Evolutionary conservation across 2,113 vertebrate species (phyloP), one percentile per base, ranked within the genome.

Genomic region (Panurus biarmicus): DNA sequence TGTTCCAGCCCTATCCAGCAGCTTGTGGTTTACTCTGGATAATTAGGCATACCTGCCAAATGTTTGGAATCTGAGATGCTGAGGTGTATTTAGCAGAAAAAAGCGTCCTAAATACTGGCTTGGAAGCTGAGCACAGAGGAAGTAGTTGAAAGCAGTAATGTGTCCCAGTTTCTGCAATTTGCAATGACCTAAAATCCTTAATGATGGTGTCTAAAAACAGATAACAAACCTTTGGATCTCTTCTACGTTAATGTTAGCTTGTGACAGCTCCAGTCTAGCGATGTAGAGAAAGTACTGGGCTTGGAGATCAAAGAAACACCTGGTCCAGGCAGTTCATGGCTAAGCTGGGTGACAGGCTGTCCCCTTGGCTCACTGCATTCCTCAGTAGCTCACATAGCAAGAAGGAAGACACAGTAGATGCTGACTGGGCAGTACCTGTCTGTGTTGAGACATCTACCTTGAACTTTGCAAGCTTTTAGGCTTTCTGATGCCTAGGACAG

Each of bases 141-240:
- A 31, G 31, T 22, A 51, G 78, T 87, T 94, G 93, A 90, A 87
- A 93, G 60, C 53, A 15, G 20, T 83, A 38, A 22, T 24, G 60
- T 51, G 89, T 93, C 94, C 95, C 51, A 90, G 48, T 94, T 96
- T 91, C 75, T 90, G 60, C 72, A 73, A 4, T 83, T 86, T 89
- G 15, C 48, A 72, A 18, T 94, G 87, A 93, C 89, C 91, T 93
- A 60, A 87, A 97, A 95, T 91, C 51, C 56, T 71, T 95, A 87
- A 89, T 87, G 81, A 82, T 66, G 35, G 78, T 23, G 19, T 62
- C 77, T 94, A 67, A 95, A 85, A 92, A 31, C 60, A 77, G 83
- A 33, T 77, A 84, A 62, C 64, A 86, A 77, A 80, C 40, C 42
- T 85, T 84, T 73, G 66, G 77, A 73, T 94, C 78, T 93, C 58